These are phyloP conservation scores for Falco naumanni DNA, from an alignment of 2,797 vertebrate genomes.

Conservation along the genomic window DNA sequence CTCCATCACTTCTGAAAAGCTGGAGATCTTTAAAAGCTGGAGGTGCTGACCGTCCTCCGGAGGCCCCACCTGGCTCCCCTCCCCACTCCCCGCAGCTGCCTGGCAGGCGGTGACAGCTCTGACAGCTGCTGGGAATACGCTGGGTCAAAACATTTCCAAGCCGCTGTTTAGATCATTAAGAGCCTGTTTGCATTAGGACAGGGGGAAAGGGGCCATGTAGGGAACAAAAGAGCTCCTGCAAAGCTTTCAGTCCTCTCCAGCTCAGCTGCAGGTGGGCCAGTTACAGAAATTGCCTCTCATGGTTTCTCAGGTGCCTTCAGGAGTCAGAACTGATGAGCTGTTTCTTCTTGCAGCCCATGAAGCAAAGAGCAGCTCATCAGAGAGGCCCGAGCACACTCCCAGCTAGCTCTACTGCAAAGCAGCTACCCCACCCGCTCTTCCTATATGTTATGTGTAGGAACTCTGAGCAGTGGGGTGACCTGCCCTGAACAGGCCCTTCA, in stretches of 20 bases:
- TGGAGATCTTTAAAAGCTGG: background rate
- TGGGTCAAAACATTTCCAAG: background rate
- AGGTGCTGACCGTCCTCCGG: background rate
- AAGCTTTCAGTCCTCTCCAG: background rate
- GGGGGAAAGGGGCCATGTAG: background rate
- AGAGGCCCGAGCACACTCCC: background rate
- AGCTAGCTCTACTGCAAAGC: background rate
- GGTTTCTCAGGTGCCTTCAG: background rate
- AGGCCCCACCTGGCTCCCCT: background rate
- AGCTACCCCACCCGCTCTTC: background rate
- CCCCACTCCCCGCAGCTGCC: background rate
- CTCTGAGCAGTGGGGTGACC: accelerated
- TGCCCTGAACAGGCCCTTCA: accelerated
- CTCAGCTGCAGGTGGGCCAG: background rate
- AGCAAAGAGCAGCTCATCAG: background rate
- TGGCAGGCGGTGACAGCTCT: background rate
- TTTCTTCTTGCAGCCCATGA: background rate
- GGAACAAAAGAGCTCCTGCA: background rate
- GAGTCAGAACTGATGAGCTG: background rate
- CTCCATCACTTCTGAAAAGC: background rate
- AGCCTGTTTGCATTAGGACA: background rate
- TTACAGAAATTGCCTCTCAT: background rate
- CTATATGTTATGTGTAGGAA: background rate
- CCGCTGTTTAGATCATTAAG: background rate
- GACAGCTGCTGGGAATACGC: accelerated